These are phyloP conservation scores for Agrotis exclamationis DNA, from an alignment of 2,888 invertebrate genomes.

Conservation along the genomic window DNA sequence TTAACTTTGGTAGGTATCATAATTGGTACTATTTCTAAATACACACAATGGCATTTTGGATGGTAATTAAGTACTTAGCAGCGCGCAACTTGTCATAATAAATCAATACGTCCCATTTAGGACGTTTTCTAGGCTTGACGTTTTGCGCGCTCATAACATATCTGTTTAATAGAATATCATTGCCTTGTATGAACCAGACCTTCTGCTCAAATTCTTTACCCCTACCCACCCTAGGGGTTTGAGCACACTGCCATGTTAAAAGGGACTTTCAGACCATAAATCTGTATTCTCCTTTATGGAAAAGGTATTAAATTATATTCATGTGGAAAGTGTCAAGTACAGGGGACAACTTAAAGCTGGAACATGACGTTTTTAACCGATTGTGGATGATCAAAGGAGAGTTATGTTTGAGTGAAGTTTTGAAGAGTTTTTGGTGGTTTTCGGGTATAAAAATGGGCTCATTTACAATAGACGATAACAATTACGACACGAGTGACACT, in stretches of 20 bases:
- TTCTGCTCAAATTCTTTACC: not conserved
- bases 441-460: not conserved
- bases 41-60: too few relatives aligned
- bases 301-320: constrained; percentile 45
- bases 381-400: not conserved
- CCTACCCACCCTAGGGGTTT: constrained; percentile 27
- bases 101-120: too few relatives aligned
- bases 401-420: not conserved
- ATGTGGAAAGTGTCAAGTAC: constrained; percentile 47
- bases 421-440: not conserved
- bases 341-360: constrained; percentile 12
- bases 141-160: too few relatives aligned
- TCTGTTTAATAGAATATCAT: too few relatives aligned
- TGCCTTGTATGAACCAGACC: not conserved
- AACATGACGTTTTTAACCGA: constrained; percentile 13
- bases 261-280: constrained; percentile 35
- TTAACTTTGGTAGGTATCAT: too few relatives aligned
- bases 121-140: too few relatives aligned
- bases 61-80: too few relatives aligned
- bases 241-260: constrained; percentile 42
- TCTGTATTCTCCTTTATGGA: constrained; percentile 33
- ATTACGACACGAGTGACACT: too few relatives aligned
- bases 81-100: too few relatives aligned
- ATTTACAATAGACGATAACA: too few relatives aligned
- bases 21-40: too few relatives aligned